Percentiles rank a stretch among this genome's conserved stretches.
Evolutionary conservation across 2,113 vertebrate species (phyloP).

Genomic region (Pterocles orientalis): DNA sequence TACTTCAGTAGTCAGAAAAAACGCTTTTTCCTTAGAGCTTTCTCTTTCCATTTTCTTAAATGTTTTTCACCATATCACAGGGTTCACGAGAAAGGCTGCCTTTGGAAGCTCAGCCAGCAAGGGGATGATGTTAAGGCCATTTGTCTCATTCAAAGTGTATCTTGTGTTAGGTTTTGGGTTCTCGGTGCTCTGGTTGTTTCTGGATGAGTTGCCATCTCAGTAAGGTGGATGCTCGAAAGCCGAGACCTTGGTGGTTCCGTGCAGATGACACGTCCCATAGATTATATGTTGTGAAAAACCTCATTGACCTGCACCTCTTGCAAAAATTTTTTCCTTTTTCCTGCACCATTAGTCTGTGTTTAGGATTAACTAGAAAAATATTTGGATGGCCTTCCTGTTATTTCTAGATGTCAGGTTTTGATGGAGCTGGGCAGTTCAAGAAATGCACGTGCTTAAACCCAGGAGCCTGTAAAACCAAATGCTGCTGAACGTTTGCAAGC

Average conservation of each 20-base stretch:
- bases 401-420: neutral
- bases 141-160: neutral
- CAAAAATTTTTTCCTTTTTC: neutral
- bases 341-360: neutral
- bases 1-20: conserved; percentile 6
- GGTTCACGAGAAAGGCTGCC: neutral
- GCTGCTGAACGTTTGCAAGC: neutral
- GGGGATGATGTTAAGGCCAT: neutral
- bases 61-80: neutral
- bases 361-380: neutral
- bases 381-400: neutral
- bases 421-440: neutral
- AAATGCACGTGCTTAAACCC: neutral
- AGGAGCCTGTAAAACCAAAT: neutral
- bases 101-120: neutral
- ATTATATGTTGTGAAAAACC: neutral
- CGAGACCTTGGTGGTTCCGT: neutral
- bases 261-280: neutral
- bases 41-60: neutral
- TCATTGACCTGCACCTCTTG: neutral
- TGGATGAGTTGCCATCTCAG: neutral
- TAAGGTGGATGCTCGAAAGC: neutral
- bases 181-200: neutral
- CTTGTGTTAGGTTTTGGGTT: neutral
- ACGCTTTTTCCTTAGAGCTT: neutral